These are phyloP conservation scores for Perdita meconis DNA, from an alignment of 2,888 invertebrate species.

Conservation along the genomic window DNA sequence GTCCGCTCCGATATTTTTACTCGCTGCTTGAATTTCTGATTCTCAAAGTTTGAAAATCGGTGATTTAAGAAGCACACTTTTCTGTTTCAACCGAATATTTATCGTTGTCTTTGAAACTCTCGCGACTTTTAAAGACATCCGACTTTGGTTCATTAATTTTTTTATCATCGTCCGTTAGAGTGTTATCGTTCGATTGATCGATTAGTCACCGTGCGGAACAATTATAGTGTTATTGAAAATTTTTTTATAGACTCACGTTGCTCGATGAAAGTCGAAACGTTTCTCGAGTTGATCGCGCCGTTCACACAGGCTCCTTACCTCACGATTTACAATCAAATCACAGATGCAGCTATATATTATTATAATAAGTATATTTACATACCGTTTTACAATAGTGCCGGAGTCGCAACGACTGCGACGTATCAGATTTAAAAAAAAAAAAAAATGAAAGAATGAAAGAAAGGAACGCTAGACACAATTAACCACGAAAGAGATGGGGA, in stretches of 20 bases:
- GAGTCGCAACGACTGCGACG: slow-evolving; percentile 74
- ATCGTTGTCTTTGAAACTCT: not conserved
- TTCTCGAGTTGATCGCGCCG: slow-evolving; percentile 55
- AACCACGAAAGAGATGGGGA: slow-evolving; percentile 48
- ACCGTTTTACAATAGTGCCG: slow-evolving; percentile 82
- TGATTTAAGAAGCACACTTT: not conserved
- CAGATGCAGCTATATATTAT: slow-evolving; percentile 84
- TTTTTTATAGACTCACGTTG: slow-evolving; percentile 10
- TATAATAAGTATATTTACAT: slow-evolving; percentile 83
- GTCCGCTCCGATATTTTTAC: not conserved
- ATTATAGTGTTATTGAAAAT: slow-evolving; percentile 32
- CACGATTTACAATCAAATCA: slow-evolving; percentile 83
- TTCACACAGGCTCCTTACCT: slow-evolving; percentile 83
- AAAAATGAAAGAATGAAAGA: not conserved
- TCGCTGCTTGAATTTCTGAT: not conserved
- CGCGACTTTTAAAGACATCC: too few species aligned
- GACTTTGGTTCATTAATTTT: not conserved
- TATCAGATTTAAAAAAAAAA: slow-evolving; percentile 72
- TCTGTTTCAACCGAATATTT: not conserved
- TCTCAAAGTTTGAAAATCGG: too few species aligned
- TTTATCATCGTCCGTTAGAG: not conserved
- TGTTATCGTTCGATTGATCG: slow-evolving; percentile 44
- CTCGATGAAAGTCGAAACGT: slow-evolving; percentile 29
- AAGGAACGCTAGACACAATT: slow-evolving; percentile 31
- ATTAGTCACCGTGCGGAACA: slow-evolving; percentile 46